Base-by-base conservation (phyloP, 2,797 vertebrate species). In the Fistularia commersonii region DNA sequence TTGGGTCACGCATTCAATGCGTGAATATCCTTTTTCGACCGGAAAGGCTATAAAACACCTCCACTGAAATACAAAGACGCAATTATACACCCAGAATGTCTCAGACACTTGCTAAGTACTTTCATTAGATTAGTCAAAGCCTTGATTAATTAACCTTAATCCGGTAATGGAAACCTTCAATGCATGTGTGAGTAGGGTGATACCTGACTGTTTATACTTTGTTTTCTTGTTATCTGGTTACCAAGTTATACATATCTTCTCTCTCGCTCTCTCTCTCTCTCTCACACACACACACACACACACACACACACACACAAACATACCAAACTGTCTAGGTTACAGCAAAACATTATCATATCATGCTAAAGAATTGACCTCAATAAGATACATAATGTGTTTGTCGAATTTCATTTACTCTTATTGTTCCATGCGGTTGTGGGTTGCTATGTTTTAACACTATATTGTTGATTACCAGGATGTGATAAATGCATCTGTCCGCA, bases 391-490 rank as follows among this genome's bases (percentile, higher is more conserved):
- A 4, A 23, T 23, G 23, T 23, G 23, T 23, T 23, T 23, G 23
- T 23, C 23, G 4, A 23, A 23, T 23, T 23, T 23, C 2, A 23
- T 23, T 23, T 23, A 23, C 15, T n/a, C 7, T 12, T 39, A 41
- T n/a, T 42, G 39, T 43, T 52, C 12, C 12, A 43, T 35, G 32
- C 14, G 32, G 14, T 41, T 43, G 32, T 42, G 15, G 7, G 50
- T 52, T 52, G 50, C 50, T 42, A 43, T 3, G 58, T 64, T 64
- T 38, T 45, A 45, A 61, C 48, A 41, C 70, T 41, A 61, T 64
- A 41, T 52, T 64, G 57, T 48, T 57, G 47, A 80, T 76, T 64
- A 78, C 58, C 59, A 76, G 75, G 77, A 74, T 67, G 51, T 32
- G 66, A 41, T 59, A 36, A 56, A 47, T 41, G 35, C 37, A 13